Base-by-base conservation (phyloP, 1,140 invertebrate species). In the Drosophila yakuba region DNA sequence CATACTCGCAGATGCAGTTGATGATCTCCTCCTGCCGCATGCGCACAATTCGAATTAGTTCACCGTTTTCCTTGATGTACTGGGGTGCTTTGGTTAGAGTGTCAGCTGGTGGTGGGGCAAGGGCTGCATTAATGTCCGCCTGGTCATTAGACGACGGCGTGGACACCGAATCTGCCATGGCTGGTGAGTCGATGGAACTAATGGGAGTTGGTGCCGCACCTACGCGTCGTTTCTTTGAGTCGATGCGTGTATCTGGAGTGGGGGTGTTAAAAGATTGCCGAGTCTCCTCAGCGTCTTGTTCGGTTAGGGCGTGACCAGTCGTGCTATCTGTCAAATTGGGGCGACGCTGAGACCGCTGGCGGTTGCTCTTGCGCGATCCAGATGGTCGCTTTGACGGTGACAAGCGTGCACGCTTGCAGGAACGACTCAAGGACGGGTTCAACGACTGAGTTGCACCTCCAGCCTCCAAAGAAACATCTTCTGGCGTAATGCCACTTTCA, bases 1-100 rank as follows among this genome's bases (percentile, higher is more conserved):
- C 95, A 81, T 94, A 94, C 20, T 93, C 93, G 72, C 97, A 98
- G 23, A 95, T 95, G 92, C 97, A 98, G 92, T 97, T 97, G 55
- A 98, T 97, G 56, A 98, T 95, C 93, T 98, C 97, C 83, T 96
- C 95, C 58, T 94, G 94, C 54, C 94, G 94, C 95, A 95, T 95
- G 58, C 93, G 93, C 14, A 95, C 95, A 74, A 95, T 94, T 90
- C 95, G 95, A 45, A 95, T 95, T 5, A 95, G 92, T 91, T 95
- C 94, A 12, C 95, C 95, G 56, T 93, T 93, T 90, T 93, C 93
- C 59, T 93, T 93, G 8, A 94, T 93, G 72, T 93, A 93, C 36
- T 93, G 86, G 2, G 89, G 74, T 14, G 54, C 60, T 47, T 71
- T 48, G 7, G 20, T 51, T 28, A 50, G 11, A 3, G 61, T 23